A percentile compares a stretch with the other conserved stretches of the same genome.
These are phyloP conservation scores for Apodemus sylvaticus DNA, from an alignment of 2,113 vertebrate species.

Conservation along the genomic window DNA sequence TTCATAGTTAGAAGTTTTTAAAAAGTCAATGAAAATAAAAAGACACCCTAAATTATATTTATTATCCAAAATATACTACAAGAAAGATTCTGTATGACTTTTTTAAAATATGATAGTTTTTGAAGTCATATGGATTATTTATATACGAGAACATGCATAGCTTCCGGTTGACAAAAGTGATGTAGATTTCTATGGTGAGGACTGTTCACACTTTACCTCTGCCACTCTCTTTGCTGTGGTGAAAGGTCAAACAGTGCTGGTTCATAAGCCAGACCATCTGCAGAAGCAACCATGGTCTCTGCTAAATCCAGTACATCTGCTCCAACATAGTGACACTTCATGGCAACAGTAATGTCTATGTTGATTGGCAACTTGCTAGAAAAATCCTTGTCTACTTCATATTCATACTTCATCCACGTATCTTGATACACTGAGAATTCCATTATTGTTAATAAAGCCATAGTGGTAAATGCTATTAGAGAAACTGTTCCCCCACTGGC, in stretches of 20 bases:
- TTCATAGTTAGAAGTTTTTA: neutral
- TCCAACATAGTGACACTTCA: constrained; percentile 97
- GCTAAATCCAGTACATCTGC: constrained; percentile 98
- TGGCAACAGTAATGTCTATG: constrained; percentile 98
- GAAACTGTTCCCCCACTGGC: constrained; percentile 97
- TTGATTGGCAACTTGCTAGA: constrained; percentile 98
- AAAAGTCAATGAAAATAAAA: constrained; percentile 15
- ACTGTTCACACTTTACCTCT: constrained; percentile 89
- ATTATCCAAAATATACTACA: neutral
- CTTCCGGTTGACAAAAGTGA: neutral
- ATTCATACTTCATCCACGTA: constrained; percentile 99
- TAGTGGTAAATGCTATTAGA: constrained; percentile 94
- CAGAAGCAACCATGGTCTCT: constrained; percentile 96
- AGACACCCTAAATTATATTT: constrained; percentile 13
- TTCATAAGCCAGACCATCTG: constrained; percentile 95
- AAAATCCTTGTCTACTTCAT: constrained; percentile 98
- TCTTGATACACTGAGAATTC: constrained; percentile 97
- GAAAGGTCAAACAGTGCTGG: constrained; percentile 95
- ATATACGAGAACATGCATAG: neutral
- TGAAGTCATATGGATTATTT: neutral
- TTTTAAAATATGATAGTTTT: constrained; percentile 22
- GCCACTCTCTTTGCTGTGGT: constrained; percentile 94
- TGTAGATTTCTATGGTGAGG: neutral
- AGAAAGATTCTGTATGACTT: constrained; percentile 17
- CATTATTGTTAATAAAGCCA: constrained; percentile 94